Evolutionary conservation across 2,888 invertebrate species (phyloP).

Genomic region (Endotricha flammealis): DNA sequence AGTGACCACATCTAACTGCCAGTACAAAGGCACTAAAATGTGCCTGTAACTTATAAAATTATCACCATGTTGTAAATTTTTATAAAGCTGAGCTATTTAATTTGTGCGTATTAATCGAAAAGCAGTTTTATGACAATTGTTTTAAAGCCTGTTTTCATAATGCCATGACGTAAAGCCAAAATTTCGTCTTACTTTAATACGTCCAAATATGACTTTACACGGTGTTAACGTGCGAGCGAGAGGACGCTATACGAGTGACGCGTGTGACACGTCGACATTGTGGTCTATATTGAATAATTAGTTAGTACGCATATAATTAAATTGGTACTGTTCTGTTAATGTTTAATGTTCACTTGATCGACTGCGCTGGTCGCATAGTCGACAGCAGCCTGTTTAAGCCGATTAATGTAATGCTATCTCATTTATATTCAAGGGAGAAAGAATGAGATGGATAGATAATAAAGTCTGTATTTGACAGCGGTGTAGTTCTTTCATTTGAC

Average conservation of each 20-base stretch:
- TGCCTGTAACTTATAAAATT: too few relatives aligned
- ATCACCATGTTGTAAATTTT: too few relatives aligned
- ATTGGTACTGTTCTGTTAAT: conserved; percentile 44
- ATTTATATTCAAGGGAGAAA: not conserved
- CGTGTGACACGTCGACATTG: conserved; percentile 28
- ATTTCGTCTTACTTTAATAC: not conserved
- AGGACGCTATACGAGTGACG: conserved; percentile 41
- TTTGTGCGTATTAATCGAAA: too few relatives aligned
- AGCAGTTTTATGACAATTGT: too few relatives aligned
- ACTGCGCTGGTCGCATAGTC: conserved; percentile 11
- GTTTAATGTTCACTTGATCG: conserved; percentile 30
- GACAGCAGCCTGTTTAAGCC: not conserved
- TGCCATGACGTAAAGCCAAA: too few relatives aligned
- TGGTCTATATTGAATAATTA: conserved; percentile 39
- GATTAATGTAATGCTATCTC: not conserved
- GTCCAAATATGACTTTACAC: not conserved
- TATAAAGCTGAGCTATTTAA: too few relatives aligned
- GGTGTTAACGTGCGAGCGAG: conserved; percentile 24
- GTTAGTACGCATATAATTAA: conserved; percentile 33
- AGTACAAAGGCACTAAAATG: too few relatives aligned
- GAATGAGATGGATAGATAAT: conserved; percentile 1
- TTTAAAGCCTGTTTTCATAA: too few relatives aligned
- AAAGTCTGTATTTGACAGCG: too few relatives aligned
- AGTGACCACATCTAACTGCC: not conserved
- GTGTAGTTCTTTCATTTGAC: too few relatives aligned